Base-by-base conservation (phyloP, 2,113 vertebrate species). In the Tautogolabrus adspersus region DNA sequence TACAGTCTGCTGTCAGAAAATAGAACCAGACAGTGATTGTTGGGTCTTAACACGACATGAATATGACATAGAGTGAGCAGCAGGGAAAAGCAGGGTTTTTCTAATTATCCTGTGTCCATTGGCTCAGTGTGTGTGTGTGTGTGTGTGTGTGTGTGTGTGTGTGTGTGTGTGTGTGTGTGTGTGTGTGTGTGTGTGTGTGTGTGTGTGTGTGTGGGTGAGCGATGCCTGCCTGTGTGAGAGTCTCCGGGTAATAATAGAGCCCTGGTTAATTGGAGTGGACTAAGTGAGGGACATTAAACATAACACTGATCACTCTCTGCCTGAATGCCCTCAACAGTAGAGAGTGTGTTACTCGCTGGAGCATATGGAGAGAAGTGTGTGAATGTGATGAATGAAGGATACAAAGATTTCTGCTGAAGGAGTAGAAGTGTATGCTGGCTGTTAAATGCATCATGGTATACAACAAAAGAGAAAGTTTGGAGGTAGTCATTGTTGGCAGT, bases 251-350 rank as follows among this genome's bases (percentile, higher is more conserved):
- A 84, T 87, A 89, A 89, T 83, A 74, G 69, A 83, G 72, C 47
- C 23, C 51, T 60, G 72, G 72, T 79, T 93, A 87, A 92, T 91
- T 90, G 76, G 66, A 91, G 84, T 89, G 87, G 75, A 88, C 61
- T 2, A 85, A 89, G 83, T 85, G 81, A 86, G 69, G 81, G 59
- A 72, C 49, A 54, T 82, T 82, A 69, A 88, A 81, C 79, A 79
- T 77, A 86, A 84, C 72, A 58, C 72, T 56, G 49, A 82, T 81
- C 75, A 85, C 78, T 87, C 84, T 81, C 76, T 64, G 51, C 62
- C 75, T 79, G 63, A 68, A 57, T 37, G 23, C 65, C 60, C 61
- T 64, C 62, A 72, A 61, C 54, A 70, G 37, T 56, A 5, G 15
- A 84, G 23, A 74, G 83, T 58, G 51, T 18, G 18, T 87, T 85